phyloP scores from a whole-genome alignment of 53 echinoderm and acorn worm genomes.

The Hippasteria phrygiana region DNA sequence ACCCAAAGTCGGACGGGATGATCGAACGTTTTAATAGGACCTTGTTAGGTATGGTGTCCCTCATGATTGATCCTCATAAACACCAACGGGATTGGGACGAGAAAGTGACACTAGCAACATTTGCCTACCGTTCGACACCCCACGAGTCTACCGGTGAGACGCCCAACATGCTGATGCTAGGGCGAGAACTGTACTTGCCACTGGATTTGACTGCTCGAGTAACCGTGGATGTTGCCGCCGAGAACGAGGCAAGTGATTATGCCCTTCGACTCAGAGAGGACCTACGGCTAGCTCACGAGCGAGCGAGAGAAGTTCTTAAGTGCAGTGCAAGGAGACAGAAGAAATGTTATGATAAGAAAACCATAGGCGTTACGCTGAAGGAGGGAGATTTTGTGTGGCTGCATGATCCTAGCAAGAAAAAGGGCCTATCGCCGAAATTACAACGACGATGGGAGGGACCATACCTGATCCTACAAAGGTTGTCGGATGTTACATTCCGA shows the following conservation, averaged over 20 bases:
- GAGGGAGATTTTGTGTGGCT: conserved; percentile 38
- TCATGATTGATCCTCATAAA: neutral
- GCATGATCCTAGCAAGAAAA: conserved; percentile 28
- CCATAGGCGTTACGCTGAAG: neutral
- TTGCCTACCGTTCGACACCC: conserved; percentile 1
- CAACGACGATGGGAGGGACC: neutral
- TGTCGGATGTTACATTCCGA: conserved; percentile 11
- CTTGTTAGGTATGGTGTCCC: neutral
- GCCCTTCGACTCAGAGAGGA: neutral
- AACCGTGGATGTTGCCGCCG: neutral
- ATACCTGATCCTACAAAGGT: conserved; percentile 1
- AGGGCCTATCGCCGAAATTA: conserved; percentile 40
- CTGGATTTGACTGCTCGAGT: neutral
- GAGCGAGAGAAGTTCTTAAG: neutral
- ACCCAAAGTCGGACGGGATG: conserved; percentile 2
- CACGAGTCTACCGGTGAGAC: too few relatives aligned
- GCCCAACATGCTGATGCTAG: neutral
- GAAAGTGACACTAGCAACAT: neutral
- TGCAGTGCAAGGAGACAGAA: neutral
- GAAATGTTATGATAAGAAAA: neutral
- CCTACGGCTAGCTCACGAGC: neutral
- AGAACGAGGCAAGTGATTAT: neutral
- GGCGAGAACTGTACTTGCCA: neutral
- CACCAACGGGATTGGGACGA: neutral
- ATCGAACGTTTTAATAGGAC: neutral